These are phyloP conservation scores for Dendrolimus kikuchii DNA, from an alignment of 1,140 invertebrate species.

Conservation along the genomic window DNA sequence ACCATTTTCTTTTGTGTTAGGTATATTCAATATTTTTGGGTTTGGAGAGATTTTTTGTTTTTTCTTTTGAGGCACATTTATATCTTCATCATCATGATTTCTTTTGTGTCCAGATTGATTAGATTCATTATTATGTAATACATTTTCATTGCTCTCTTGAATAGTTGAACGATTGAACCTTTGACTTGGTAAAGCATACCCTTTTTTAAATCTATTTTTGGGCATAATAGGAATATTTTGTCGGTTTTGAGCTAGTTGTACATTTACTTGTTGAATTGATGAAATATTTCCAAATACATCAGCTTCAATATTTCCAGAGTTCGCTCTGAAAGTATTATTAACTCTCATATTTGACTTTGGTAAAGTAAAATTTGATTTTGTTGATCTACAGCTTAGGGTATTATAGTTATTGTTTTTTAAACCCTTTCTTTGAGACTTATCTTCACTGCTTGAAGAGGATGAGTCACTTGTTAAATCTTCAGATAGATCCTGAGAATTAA, in stretches of 20 bases:
- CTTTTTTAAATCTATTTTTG: slow-evolving; percentile 42
- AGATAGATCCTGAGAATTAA: slow-evolving; percentile 37
- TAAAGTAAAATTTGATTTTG: slow-evolving; percentile 20
- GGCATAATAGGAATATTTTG: slow-evolving; percentile 11
- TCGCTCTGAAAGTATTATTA: slow-evolving; percentile 29
- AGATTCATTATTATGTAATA: slow-evolving; percentile 19
- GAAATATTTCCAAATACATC: slow-evolving; percentile 29
- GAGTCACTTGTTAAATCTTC: slow-evolving; percentile 45
- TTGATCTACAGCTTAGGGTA: slow-evolving; percentile 22
- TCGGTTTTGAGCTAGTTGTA: slow-evolving; percentile 5
- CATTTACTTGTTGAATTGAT: slow-evolving; percentile 5
- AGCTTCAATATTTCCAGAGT: slow-evolving; percentile 31
- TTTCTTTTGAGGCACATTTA: neutral
- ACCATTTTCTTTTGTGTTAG: slow-evolving; percentile 17
- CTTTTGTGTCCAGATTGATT: slow-evolving; percentile 17
- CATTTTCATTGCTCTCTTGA: too few species aligned
- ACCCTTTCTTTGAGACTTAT: slow-evolving; percentile 30
- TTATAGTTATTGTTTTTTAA: slow-evolving; percentile 19
- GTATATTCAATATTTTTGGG: slow-evolving; percentile 8
- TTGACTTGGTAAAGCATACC: slow-evolving; percentile 45
- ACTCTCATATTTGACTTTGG: slow-evolving; percentile 25
- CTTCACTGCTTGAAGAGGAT: slow-evolving; percentile 48
- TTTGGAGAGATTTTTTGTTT: slow-evolving; percentile 5
- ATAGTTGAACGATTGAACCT: slow-evolving; percentile 37
- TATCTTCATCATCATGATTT: neutral